These are phyloP conservation scores for Regulus satrapa DNA, from an alignment of 2,113 vertebrate genomes.

Conservation along the genomic window DNA sequence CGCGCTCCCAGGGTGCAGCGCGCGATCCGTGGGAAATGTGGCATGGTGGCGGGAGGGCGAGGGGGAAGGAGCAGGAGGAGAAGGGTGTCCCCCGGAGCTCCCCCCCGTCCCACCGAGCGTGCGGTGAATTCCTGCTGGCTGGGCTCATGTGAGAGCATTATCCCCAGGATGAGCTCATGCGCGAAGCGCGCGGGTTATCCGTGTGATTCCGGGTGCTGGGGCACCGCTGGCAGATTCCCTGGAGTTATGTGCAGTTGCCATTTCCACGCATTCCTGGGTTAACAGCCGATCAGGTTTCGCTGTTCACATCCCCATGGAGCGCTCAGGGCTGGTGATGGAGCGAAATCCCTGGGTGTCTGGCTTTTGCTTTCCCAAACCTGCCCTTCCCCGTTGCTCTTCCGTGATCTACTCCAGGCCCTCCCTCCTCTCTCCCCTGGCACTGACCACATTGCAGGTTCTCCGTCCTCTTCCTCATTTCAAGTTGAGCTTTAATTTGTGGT, in stretches of 20 bases:
- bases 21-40: not conserved
- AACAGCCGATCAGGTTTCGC: conserved; percentile 60
- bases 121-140: conserved; percentile 16
- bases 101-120: not conserved
- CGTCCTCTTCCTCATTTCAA: not conserved
- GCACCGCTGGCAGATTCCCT: conserved; percentile 61
- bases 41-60: not conserved
- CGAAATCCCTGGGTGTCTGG: not conserved
- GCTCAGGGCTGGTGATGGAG: not conserved
- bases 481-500: not conserved
- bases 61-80: not conserved
- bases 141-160: conserved; percentile 45
- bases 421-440: not conserved
- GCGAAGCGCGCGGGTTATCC: conserved; percentile 57
- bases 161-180: conserved; percentile 62
- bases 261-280: conserved; percentile 69
- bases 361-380: not conserved
- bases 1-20: rapidly evolving
- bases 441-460: not conserved
- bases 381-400: not conserved
- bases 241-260: conserved; percentile 74
- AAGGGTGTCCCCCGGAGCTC: not conserved
- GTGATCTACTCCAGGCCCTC: not conserved
- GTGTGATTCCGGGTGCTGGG: conserved; percentile 69
- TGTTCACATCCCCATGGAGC: conserved; percentile 12